These are phyloP conservation scores for Antrozous pallidus DNA, from an alignment of 2,797 vertebrate species.

Conservation along the genomic window DNA sequence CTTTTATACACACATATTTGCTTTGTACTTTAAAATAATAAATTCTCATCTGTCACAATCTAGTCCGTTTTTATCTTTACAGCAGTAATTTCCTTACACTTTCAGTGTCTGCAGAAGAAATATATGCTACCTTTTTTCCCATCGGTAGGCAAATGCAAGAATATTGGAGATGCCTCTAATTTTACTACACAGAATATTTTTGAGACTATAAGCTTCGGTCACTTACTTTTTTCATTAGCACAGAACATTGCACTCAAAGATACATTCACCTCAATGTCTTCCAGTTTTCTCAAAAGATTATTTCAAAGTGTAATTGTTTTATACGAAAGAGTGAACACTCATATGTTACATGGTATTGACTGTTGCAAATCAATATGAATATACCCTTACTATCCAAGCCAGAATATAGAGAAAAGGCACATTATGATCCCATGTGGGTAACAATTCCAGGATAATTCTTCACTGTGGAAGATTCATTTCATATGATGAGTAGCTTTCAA, in stretches of 20 bases:
- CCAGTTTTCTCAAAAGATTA: slow-evolving; percentile 71
- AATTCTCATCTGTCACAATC: neutral
- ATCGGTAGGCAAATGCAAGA: slow-evolving; percentile 43
- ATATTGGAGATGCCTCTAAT: slow-evolving; percentile 57
- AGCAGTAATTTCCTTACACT: slow-evolving; percentile 30
- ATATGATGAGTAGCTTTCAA: slow-evolving; percentile 45
- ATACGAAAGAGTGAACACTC: slow-evolving; percentile 64
- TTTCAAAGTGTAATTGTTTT: slow-evolving; percentile 72
- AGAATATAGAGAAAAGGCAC: slow-evolving; percentile 61
- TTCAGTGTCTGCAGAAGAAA: slow-evolving; percentile 32
- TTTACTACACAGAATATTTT: slow-evolving; percentile 54
- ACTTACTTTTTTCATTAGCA: slow-evolving; percentile 69
- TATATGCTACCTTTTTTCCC: neutral
- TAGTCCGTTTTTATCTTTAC: slow-evolving; percentile 22
- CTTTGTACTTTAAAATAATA: slow-evolving; percentile 19
- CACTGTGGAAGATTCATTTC: slow-evolving; percentile 73
- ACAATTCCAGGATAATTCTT: slow-evolving; percentile 73
- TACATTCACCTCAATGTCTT: slow-evolving; percentile 57
- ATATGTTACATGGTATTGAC: slow-evolving; percentile 60
- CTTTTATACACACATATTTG: neutral
- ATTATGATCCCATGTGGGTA: slow-evolving; percentile 51
- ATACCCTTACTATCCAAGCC: slow-evolving; percentile 56
- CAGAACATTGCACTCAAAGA: slow-evolving; percentile 56
- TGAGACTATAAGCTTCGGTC: slow-evolving; percentile 33
- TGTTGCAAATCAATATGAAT: slow-evolving; percentile 73